phyloP scores from a whole-genome alignment of 2,113 vertebrate species.

The Macrotus californicus region DNA sequence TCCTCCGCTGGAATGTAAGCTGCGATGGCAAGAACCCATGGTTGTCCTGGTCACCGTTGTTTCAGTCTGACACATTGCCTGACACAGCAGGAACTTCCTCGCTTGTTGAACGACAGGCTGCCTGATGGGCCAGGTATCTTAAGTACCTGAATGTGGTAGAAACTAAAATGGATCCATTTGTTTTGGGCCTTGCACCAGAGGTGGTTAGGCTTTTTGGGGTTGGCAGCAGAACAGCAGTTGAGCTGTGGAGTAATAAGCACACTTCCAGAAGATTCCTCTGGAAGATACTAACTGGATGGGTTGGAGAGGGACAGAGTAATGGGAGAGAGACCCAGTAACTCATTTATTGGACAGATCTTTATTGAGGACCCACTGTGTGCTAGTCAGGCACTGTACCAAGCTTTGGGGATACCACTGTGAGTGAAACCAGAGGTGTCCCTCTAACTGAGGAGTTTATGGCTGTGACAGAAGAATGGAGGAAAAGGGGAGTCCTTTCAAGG shows the following conservation, averaged over 20 bases:
- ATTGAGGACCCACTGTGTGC: neutral
- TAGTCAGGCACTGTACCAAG: neutral
- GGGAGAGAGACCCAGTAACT: neutral
- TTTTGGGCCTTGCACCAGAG: neutral
- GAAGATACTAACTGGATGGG: neutral
- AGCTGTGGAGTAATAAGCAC: neutral
- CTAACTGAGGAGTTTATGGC: neutral
- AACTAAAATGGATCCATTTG: neutral
- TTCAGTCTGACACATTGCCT: neutral
- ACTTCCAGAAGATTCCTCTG: constrained; percentile 17
- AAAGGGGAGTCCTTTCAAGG: neutral
- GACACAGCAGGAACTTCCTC: neutral
- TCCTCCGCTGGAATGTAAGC: neutral
- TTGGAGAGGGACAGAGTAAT: neutral
- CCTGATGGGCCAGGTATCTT: neutral
- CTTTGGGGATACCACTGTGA: neutral
- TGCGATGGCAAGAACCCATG: neutral
- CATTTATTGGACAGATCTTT: neutral
- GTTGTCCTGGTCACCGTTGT: neutral
- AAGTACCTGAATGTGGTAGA: neutral
- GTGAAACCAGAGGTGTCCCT: neutral
- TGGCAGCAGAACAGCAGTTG: neutral
- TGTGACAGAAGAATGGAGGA: neutral
- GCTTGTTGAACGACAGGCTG: neutral
- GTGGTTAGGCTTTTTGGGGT: neutral